Evolutionary conservation across 2,113 vertebrate genomes (phyloP).

Genomic region (Burhinus oedicnemus): DNA sequence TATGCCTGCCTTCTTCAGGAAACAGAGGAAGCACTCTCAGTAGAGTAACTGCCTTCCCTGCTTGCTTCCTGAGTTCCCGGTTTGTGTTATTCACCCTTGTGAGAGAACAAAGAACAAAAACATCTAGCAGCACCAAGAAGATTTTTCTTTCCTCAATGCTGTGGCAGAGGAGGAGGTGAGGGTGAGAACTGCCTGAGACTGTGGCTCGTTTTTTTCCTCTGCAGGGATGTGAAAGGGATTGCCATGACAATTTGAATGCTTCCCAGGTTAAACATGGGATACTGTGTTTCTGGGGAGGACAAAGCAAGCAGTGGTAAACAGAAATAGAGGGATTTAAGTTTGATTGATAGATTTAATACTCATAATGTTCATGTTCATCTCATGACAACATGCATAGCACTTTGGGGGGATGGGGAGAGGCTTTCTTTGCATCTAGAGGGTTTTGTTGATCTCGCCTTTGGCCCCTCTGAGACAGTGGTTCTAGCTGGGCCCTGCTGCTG

Average conservation of each 20-base stretch:
- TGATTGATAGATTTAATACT: background rate
- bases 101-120: background rate
- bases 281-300: background rate
- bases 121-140: background rate
- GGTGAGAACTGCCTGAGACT: background rate
- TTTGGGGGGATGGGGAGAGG: background rate
- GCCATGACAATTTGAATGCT: background rate
- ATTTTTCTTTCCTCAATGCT: background rate
- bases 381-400: fast-evolving
- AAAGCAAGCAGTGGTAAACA: background rate
- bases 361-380: fast-evolving
- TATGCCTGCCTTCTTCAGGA: background rate
- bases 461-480: background rate
- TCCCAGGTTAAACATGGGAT: background rate
- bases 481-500: background rate
- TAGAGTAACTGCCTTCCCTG: background rate
- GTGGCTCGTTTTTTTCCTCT: background rate
- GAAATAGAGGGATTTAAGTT: background rate
- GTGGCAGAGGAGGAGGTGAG: background rate
- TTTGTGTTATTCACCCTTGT: background rate
- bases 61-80: background rate
- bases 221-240: background rate
- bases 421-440: background rate
- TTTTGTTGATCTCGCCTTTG: background rate
- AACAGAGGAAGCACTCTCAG: background rate